Percentiles rank a stretch among this genome's conserved stretches.
Conservation (phyloP, 1,140 invertebrate species). For the Diuraphis noxia region DNA sequence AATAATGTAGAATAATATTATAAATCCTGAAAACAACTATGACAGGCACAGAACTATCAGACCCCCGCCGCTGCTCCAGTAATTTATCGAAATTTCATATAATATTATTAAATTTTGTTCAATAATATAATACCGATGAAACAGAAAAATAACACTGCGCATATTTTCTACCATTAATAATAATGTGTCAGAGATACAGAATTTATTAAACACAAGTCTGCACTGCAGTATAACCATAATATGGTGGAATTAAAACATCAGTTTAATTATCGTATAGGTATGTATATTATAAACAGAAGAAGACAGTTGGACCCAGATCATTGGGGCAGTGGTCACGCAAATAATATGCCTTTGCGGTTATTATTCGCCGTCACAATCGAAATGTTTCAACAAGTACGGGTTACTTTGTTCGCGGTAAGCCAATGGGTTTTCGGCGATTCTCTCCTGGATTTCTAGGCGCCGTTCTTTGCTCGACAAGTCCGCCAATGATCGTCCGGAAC, state of each 20-base stretch:
- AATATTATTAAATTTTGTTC: too few species aligned
- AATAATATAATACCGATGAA: too few species aligned
- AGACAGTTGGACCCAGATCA: neutral
- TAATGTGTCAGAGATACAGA: neutral
- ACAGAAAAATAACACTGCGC: neutral
- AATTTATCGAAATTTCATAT: too few species aligned
- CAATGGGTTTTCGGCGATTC: conserved; percentile 63
- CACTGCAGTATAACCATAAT: too few species aligned
- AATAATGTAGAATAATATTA: too few species aligned
- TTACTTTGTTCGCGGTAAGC: conserved; percentile 60
- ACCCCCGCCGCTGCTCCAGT: too few species aligned
- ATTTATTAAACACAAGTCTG: neutral
- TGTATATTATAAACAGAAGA: neutral
- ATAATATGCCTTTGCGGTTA: neutral
- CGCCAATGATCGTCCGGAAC: conserved; percentile 63
- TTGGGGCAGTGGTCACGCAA: neutral
- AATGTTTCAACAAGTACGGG: neutral
- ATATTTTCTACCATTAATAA: neutral
- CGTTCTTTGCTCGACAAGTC: conserved; percentile 62
- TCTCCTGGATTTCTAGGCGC: conserved; percentile 61
- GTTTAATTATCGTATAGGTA: neutral
- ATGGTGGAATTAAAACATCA: neutral
- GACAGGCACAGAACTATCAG: too few species aligned
- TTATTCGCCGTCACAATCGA: neutral
- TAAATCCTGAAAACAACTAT: too few species aligned